Percentiles rank a stretch among this genome's conserved stretches.
These are phyloP conservation scores for Carposina sasakii DNA, from an alignment of 1,140 invertebrate species.

Conservation along the genomic window DNA sequence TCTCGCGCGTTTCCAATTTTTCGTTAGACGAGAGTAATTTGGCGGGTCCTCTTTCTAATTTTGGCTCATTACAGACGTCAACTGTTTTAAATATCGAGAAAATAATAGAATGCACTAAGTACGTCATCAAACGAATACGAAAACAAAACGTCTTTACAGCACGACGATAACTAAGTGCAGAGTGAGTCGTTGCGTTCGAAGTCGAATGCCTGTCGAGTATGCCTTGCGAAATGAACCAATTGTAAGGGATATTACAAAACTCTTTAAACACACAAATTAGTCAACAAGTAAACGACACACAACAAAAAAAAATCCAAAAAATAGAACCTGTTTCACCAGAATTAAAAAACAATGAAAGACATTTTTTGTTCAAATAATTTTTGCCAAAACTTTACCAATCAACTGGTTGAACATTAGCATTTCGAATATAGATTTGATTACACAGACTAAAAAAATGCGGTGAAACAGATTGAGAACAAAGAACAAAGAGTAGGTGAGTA, in stretches of 20 bases:
- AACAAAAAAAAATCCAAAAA: slow-evolving; percentile 22
- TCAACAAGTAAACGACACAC: slow-evolving; percentile 3
- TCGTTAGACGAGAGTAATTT: too few species aligned
- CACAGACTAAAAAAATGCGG: too few species aligned
- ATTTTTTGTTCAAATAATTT: too few species aligned
- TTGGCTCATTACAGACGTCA: slow-evolving; percentile 62
- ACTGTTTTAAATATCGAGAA: slow-evolving; percentile 39
- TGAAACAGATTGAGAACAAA: too few species aligned
- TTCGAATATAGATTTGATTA: too few species aligned
- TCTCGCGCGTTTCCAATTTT: too few species aligned
- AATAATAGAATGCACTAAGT: slow-evolving; percentile 70
- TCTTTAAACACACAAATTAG: slow-evolving; percentile 22
- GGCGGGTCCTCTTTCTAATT: neutral
- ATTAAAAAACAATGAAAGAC: too few species aligned
- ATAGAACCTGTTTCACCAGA: too few species aligned
- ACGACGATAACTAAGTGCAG: slow-evolving; percentile 70
- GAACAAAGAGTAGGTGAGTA: slow-evolving; percentile 15
- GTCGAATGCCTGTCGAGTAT: slow-evolving; percentile 45
- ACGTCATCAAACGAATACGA: slow-evolving; percentile 64
- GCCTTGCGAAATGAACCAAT: slow-evolving; percentile 30
- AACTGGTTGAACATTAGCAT: too few species aligned
- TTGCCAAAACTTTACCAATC: too few species aligned
- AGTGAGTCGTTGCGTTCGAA: slow-evolving; percentile 55
- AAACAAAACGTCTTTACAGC: slow-evolving; percentile 65
- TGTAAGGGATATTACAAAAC: too few species aligned